Evolutionary conservation across 2,113 vertebrate genomes (phyloP).

Genomic region (Triplophysa tibetana): DNA sequence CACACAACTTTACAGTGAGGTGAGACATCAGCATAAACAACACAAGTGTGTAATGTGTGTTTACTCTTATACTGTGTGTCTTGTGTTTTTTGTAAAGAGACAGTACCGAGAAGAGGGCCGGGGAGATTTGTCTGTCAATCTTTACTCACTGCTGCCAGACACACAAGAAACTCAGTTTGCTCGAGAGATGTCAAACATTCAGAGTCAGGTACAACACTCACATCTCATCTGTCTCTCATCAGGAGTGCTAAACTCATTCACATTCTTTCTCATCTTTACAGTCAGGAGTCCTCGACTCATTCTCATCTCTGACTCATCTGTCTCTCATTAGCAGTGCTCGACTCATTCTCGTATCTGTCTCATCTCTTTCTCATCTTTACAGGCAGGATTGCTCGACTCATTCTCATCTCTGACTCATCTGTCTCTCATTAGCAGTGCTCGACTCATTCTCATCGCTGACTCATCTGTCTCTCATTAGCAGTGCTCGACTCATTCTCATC

Average conservation of each 20-base stretch:
- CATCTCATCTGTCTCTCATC: background rate
- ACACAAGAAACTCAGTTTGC: slow-evolving; percentile 86
- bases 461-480: background rate
- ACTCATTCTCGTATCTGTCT: background rate
- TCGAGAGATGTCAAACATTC: slow-evolving; percentile 80
- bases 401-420: too few species aligned
- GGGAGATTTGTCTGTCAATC: slow-evolving; percentile 53
- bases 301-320: too few species aligned
- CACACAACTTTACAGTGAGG: slow-evolving; percentile 16
- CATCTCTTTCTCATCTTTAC: too few species aligned
- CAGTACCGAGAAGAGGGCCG: slow-evolving; percentile 60
- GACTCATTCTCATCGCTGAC: background rate
- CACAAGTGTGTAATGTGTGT: background rate
- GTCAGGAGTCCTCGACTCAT: too few species aligned
- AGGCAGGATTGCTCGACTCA: too few species aligned
- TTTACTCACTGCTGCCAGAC: slow-evolving; percentile 86
- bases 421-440: too few species aligned
- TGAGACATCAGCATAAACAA: background rate
- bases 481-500: too few species aligned
- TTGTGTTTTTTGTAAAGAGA: slow-evolving; percentile 49
- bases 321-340: too few species aligned
- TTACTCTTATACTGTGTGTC: background rate
- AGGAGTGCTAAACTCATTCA: background rate
- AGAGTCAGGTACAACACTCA: slow-evolving; percentile 80
- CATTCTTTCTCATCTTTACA: too few species aligned